Evolutionary conservation across 2,888 invertebrate species (phyloP), one percentile per base, ranked within the genome.

Genomic region (Acronicta leporina): DNA sequence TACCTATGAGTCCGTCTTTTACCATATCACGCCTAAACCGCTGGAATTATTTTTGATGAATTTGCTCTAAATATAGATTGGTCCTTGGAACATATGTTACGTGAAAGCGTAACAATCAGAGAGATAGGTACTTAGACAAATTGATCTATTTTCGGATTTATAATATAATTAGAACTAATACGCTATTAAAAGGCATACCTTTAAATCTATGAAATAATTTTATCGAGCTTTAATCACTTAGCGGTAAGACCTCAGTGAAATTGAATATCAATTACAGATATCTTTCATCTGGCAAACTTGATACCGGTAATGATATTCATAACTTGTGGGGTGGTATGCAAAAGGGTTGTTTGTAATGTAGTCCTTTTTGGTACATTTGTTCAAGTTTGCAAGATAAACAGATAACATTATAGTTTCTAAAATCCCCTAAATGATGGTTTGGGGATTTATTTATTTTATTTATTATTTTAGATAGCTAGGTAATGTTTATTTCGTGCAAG

Each of bases 281-380:
- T 87, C 83, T 83, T 70, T 76, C 68, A 87, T 87, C 83, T 75
- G 30, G 73, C 62, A 76, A 89, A 89, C 79, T 76, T 79, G 85
- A 90, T 87, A 87, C 82, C 56, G 65, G 65, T 90, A 90, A 91
- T 90, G 84, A 89, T 91, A 91, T 92, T 87, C 91, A 90, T 85
- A 85, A 82, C 80, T 79, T 66, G 64, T 69, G 67, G 83, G 86
- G 84, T 75, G 66, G 76, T 53, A 52, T 68, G 66, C 57, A 55
- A 73, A 80, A 81, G 81, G 82, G 83, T 80, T 81, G 82, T 38
- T 38, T 38, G 38, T n/a, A 46, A 81, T 79, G 63, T 38, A 75
- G 82, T 83, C 80, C 75, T 57, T 76, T 67, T 62, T 67, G 52
- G 48, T 51, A 68, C 81, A 80, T 75, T 82, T 79, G 81, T 76